Evolutionary conservation across 2,797 vertebrate genomes (phyloP), one percentile per base, ranked within the genome.

Genomic region (Hydrocynus forskahlii): DNA sequence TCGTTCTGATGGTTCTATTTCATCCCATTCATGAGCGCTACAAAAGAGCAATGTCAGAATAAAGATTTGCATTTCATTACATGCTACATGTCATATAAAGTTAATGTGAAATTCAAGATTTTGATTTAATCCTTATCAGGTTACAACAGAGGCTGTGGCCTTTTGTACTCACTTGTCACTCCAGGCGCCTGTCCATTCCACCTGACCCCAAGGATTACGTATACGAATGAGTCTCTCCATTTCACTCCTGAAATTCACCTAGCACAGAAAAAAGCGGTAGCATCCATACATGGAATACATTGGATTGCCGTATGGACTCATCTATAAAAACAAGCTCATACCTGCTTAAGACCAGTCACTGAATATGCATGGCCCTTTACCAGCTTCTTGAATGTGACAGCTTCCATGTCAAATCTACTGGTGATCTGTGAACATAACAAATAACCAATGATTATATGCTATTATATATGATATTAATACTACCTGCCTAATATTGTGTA

Each of bases 11-110:
- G 92, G 88, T 70, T 95, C 92, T 1, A 98, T 84, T 45, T 86
- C 85, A 68, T 94, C 83, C 97, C 97, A 99, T 89, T 99, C 96
- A 0, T 90, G 92, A 7, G 97, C 95, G 62, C 97, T 98, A 5
- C 38, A n/a, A 75, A 52, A 0, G 70, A 76, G n/a, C 52, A 81
- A 2, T 21, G 1, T 4, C 19, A 40, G 35, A 67, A 0, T 9
- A 2, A 23, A n/a, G 7, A 55, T 5, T n/a, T 60, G 8, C 57
- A 9, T 21, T 60, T 60, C 29, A 7, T 60, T 60, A n/a, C 1
- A 45, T 45, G 10, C 5, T 7, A 45, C 10, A 45, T 10, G 6
- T 45, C 5, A 29, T 29, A 29, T 29, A 29, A 29, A 29, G 29
- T 29, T 29, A 29, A 29, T 29, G 29, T 29, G 29, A 29, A 29